A percentile compares a stretch with the other conserved stretches of the same genome.
These are phyloP conservation scores for Darevskia mixta DNA, from an alignment of 2,797 vertebrate genomes.

Conservation along the genomic window DNA sequence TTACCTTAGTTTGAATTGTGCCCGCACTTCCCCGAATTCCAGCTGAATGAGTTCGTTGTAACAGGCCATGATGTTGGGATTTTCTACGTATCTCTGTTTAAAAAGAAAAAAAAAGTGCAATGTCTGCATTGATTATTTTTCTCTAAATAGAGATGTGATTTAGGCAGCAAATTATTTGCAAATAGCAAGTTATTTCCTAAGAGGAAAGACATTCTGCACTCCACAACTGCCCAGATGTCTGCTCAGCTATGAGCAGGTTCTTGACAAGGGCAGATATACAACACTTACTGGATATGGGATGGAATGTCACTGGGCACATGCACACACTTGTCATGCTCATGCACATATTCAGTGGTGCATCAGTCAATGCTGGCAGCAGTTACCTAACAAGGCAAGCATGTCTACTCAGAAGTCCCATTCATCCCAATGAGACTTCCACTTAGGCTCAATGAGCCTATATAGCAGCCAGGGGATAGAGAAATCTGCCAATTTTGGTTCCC, in stretches of 20 bases:
- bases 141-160: background rate
- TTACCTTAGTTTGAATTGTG: slow-evolving; percentile 97
- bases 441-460: too few species aligned
- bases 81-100: slow-evolving; percentile 92
- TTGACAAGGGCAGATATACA: background rate
- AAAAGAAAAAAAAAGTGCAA: slow-evolving; percentile 50
- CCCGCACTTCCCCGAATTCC: slow-evolving; percentile 92
- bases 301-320: background rate
- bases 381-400: too few species aligned
- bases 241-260: background rate
- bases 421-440: too few species aligned
- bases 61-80: slow-evolving; percentile 94
- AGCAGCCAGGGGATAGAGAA: too few species aligned
- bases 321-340: background rate
- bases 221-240: background rate
- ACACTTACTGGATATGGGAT: background rate
- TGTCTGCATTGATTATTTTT: background rate
- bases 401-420: too few species aligned
- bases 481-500: too few species aligned
- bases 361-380: background rate
- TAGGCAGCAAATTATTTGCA: background rate
- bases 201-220: background rate
- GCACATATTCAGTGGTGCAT: background rate
- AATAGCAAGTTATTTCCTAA: background rate
- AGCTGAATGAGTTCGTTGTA: slow-evolving; percentile 97